Evolutionary conservation across 2,888 invertebrate genomes (phyloP), one percentile per base, ranked within the genome.

Genomic region (Neoascia interrupta): DNA sequence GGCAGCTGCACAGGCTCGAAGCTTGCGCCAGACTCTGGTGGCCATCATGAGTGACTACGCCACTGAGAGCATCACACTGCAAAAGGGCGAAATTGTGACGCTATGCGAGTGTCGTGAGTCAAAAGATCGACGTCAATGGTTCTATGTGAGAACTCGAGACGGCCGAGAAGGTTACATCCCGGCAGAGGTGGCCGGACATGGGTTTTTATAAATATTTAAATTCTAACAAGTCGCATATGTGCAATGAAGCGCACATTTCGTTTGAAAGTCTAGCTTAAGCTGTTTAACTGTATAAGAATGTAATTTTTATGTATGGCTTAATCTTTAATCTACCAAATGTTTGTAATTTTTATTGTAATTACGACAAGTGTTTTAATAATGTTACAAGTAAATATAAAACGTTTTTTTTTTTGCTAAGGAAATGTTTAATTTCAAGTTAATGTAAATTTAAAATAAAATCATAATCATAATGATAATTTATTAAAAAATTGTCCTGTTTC

Each of bases 151-250:
- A 84, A 92, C 92, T 82, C 91, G 91, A 76, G 93, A 93, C 82
- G 94, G 94, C 0, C 90, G 88, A 74, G 93, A 93, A 84, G 95
- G 95, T 37, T 94, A 93, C 83, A 95, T 95, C 82, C 95, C 95
- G 0, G 93, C 95, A 5, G 92, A 91, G 45, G 91, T 94, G 13
- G 94, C 94, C 43, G 95, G 94, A 2, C 93, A 95, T 87, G 94
- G 95, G 13, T 95, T 94, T 86, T 91, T 95, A 85, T 94, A 90
- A 68, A 41, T 15, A 49, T 19, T 19, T 36, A 41, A 54, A 8
- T 16, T 2, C 5, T 11, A 19, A 3, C 18, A 16, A 34, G 8
- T 19, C 15, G 41, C 3, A n/a, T n/a, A n/a, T n/a, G n/a, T n/a
- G n/a, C n/a, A n/a, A n/a, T n/a, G n/a, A n/a, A n/a, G n/a, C n/a